These are phyloP conservation scores for Conops quadrifasciatus DNA, from an alignment of 2,888 invertebrate species.

Conservation along the genomic window DNA sequence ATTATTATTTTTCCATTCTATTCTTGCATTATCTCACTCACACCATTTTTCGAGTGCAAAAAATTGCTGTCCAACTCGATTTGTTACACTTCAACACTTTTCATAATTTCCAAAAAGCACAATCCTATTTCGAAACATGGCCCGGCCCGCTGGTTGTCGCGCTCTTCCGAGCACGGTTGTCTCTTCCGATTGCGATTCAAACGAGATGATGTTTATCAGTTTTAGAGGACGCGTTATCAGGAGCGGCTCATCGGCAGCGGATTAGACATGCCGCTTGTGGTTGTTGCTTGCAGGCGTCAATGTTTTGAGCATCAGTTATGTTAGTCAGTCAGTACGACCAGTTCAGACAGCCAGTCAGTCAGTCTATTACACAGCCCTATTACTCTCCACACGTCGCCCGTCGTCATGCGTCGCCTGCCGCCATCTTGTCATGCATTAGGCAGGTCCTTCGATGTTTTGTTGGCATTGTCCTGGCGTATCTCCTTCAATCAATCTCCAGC, in stretches of 20 bases:
- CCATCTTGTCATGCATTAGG: slow-evolving; percentile 22
- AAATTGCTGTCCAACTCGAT: slow-evolving; percentile 32
- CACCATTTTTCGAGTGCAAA: no score
- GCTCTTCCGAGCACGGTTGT: slow-evolving; percentile 10
- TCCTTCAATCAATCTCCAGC: slow-evolving; percentile 34
- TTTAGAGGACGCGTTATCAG: slow-evolving; percentile 3
- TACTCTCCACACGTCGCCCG: background rate
- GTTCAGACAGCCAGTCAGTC: background rate
- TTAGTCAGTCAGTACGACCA: background rate
- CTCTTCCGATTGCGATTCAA: slow-evolving; percentile 8
- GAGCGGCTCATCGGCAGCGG: slow-evolving; percentile 18
- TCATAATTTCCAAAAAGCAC: slow-evolving; percentile 17
- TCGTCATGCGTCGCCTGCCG: background rate
- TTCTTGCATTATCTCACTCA: no score
- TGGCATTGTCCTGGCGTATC: slow-evolving; percentile 20
- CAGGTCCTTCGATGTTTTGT: slow-evolving; percentile 9
- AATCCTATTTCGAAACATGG: background rate
- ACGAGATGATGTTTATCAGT: slow-evolving; percentile 28
- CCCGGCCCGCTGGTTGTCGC: background rate
- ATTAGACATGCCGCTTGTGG: slow-evolving; percentile 24
- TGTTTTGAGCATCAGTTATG: background rate
- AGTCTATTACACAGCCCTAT: background rate
- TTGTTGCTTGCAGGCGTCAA: background rate
- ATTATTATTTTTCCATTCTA: no score
- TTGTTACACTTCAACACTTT: slow-evolving; percentile 34